A percentile compares a stretch with the other conserved stretches of the same genome.
These are phyloP conservation scores for Accipiter minullus DNA, from an alignment of 2,797 vertebrate genomes.

Conservation along the genomic window DNA sequence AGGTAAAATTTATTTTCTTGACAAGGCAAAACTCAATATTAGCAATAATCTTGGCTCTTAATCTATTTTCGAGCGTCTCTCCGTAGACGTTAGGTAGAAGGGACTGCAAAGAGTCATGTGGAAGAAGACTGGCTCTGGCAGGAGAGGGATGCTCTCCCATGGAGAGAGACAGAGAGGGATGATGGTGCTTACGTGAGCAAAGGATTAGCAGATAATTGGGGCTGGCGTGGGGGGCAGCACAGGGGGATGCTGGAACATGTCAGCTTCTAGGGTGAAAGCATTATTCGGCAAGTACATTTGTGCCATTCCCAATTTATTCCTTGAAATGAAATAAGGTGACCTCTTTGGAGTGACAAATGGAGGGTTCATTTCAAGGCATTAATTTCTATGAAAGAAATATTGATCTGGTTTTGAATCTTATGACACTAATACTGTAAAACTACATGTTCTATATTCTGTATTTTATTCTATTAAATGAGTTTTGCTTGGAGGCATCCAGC, in stretches of 20 bases:
- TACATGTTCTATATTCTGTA: neutral
- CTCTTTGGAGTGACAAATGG: slow-evolving; percentile 45
- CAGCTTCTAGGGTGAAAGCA: neutral
- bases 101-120: neutral
- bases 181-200: neutral
- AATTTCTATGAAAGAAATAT: slow-evolving; percentile 56
- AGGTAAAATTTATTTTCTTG: neutral
- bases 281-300: neutral
- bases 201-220: neutral
- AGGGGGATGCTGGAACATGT: neutral
- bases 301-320: neutral
- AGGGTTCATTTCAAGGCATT: slow-evolving; percentile 38
- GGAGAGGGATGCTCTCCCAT: neutral
- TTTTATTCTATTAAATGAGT: slow-evolving; percentile 31
- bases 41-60: neutral
- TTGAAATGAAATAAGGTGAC: slow-evolving; percentile 18
- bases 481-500: slow-evolving; percentile 12
- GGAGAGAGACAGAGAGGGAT: neutral
- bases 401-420: slow-evolving; percentile 43
- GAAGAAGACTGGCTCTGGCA: neutral
- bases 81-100: neutral
- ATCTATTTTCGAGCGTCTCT: neutral
- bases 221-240: neutral
- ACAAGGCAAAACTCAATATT: neutral
- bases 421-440: slow-evolving; percentile 8